Evolutionary conservation across 2,113 vertebrate genomes (phyloP), one percentile per base, ranked within the genome.

Genomic region (Oreochromis spilurus): DNA sequence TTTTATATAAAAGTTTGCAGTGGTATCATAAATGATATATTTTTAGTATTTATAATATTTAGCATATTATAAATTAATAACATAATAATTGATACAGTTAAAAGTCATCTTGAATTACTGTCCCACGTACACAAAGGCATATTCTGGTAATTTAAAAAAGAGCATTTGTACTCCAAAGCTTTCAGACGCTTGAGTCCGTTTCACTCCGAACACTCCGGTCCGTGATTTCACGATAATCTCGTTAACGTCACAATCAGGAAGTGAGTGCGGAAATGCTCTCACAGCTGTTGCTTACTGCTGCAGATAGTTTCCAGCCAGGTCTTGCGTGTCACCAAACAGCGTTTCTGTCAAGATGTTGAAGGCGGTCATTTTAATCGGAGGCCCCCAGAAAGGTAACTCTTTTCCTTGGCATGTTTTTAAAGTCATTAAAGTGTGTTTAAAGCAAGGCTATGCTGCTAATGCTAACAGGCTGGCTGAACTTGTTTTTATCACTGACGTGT

Each of bases 341-440:
- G 48, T 3, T 16, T 26, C 21, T 2, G 3, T 75, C 43, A 93
- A 83, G 12, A 99, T 99, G 98, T 93, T 99, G 87, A 99, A 99
- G 82, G 97, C 98, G 4, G 98, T 99, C 5, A 97, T 99, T 94
- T 96, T 99, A 82, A 99, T 99, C 54, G 98, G 98, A 83, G 98
- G 98, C 2, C 97, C 98, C 4, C 98, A 99, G 85, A 99, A 99
- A 96, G 98, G 98, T 99, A 94, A 21, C 2, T 1, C 4, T 3
- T 2, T 1, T 6, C 2, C 0, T 16, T 2, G 17, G 16, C 4
- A 1, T 50, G 26, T 55, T 67, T 50, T 53, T 2, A 17, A 13
- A 16, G 57, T 11, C 14, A 10, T 7, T 13, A 7, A 9, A 6
- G 26, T 21, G 6, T 9, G 7, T 9, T 17, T 43, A 17, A 38